phyloP scores from a whole-genome alignment of 2,888 invertebrate genomes.

The Pollenia angustigena region DNA sequence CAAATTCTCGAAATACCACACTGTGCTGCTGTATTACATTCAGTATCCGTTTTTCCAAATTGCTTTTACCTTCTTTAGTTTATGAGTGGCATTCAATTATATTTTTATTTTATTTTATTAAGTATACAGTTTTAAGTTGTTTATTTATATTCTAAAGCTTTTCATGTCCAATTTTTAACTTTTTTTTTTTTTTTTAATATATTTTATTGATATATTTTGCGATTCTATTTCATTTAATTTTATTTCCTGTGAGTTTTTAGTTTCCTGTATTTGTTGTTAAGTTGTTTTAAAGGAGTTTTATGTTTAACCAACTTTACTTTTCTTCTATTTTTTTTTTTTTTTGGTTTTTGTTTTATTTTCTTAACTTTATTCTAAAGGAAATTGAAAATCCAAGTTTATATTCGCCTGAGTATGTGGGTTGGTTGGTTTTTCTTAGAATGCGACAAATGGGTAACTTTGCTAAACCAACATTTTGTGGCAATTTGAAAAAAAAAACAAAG shows the following conservation, averaged over 20 bases:
- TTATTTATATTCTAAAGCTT: slow-evolving; percentile 30
- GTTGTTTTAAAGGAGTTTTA: slow-evolving; percentile 68
- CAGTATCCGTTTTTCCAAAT: not conserved
- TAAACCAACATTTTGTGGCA: slow-evolving; percentile 54
- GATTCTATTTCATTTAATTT: slow-evolving; percentile 67
- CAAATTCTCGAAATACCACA: too few relatives aligned
- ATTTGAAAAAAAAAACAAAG: slow-evolving; percentile 34
- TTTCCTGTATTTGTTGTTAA: slow-evolving; percentile 64
- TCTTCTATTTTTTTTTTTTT: not conserved
- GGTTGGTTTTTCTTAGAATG: slow-evolving; percentile 27
- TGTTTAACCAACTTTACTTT: slow-evolving; percentile 64
- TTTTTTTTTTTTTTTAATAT: not conserved
- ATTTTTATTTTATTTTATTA: slow-evolving; percentile 48
- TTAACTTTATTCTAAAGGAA: slow-evolving; percentile 51
- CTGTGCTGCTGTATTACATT: not conserved
- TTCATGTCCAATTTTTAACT: slow-evolving; percentile 45
- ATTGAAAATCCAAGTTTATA: slow-evolving; percentile 56
- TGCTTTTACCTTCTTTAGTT: slow-evolving; percentile 23
- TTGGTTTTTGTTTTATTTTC: not conserved
- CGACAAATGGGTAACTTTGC: slow-evolving; percentile 46
- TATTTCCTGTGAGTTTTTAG: slow-evolving; percentile 67
- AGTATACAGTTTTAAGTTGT: slow-evolving; percentile 12
- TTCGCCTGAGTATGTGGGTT: slow-evolving; percentile 40
- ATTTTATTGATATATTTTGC: slow-evolving; percentile 29
- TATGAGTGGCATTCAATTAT: slow-evolving; percentile 68